Evolutionary conservation across 2,113 vertebrate genomes (phyloP), one percentile per base, ranked within the genome.

Genomic region (Ranitomeya imitator): DNA sequence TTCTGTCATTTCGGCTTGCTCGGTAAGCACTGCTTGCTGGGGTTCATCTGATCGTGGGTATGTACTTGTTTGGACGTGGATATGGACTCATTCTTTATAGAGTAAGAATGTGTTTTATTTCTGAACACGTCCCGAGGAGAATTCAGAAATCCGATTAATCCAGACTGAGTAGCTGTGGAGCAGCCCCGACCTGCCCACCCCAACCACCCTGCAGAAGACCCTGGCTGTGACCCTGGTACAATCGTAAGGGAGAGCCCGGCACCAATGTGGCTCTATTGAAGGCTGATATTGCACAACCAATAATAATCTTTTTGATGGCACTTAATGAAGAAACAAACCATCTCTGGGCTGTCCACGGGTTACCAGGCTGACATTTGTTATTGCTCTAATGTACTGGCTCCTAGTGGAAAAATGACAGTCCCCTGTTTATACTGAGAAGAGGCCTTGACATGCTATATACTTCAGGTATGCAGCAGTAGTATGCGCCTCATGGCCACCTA

Each of bases 381-480:
- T 79, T 86, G 76, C 74, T 26, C 52, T 19, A 6, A 45, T 69
- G 76, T 37, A 31, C 87, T 88, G 79, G 79, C 80, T 63, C 54
- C 57, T 19, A 26, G 37, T 65, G 69, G 87, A 88, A 88, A 77
- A 88, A 85, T 59, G 69, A 79, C 73, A 77, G 57, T 26, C 71
- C 73, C 73, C 21, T 88, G 81, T 88, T 88, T 88, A 59, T 77
- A 69, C 82, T 79, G 81, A 31, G n/a, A 63, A 23, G 63, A 51
- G 69, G 80, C 86, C 80, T 88, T 82, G 78, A 88, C 67, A 52
- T 12, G n/a, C 37, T 31, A 54, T 83, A 55, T 77, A 88, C 69
- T 8, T 77, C 80, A 77, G 78, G 31, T 60, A 18, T n/a, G 21
- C 21, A 37, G 65, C 76, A 37, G 3, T 18, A 19, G 8, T 14